Percentiles rank a stretch among this genome's conserved stretches.
Evolutionary conservation across 2,113 vertebrate genomes (phyloP).

Genomic region (Cairina moschata): DNA sequence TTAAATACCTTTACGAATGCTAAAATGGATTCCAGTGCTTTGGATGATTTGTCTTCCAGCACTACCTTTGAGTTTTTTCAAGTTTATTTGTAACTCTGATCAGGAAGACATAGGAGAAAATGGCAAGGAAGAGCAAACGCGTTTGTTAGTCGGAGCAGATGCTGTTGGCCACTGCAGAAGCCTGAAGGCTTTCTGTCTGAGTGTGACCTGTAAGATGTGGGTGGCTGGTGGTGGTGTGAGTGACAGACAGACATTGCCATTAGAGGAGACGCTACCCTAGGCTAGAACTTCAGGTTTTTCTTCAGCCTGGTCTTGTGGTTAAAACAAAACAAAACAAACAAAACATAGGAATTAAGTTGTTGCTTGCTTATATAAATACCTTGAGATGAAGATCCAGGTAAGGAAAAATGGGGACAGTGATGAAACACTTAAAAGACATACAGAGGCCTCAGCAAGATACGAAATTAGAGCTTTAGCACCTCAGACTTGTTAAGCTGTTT

Average conservation of each 20-base stretch:
- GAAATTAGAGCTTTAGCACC: background rate
- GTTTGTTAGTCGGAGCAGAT: background rate
- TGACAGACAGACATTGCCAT: background rate
- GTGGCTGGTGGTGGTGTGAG: background rate
- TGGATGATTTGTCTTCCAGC: background rate
- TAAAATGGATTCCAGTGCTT: background rate
- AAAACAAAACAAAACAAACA: too few relatives aligned
- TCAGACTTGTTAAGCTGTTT: background rate
- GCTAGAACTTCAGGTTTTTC: background rate
- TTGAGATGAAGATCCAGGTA: background rate
- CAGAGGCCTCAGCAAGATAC: background rate
- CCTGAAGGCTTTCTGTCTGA: background rate
- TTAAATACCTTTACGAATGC: background rate
- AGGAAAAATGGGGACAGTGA: rapidly evolving
- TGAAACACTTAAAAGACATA: background rate
- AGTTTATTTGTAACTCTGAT: background rate
- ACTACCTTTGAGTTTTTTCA: background rate
- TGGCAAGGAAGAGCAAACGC: background rate
- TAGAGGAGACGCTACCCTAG: background rate
- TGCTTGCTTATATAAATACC: background rate
- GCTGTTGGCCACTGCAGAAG: background rate
- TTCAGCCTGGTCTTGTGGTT: background rate
- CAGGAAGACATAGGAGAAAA: background rate
- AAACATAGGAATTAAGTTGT: background rate
- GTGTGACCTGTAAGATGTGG: background rate